phyloP scores from a whole-genome alignment of 2,113 vertebrate genomes.

The Pachypanchax playfairii region DNA sequence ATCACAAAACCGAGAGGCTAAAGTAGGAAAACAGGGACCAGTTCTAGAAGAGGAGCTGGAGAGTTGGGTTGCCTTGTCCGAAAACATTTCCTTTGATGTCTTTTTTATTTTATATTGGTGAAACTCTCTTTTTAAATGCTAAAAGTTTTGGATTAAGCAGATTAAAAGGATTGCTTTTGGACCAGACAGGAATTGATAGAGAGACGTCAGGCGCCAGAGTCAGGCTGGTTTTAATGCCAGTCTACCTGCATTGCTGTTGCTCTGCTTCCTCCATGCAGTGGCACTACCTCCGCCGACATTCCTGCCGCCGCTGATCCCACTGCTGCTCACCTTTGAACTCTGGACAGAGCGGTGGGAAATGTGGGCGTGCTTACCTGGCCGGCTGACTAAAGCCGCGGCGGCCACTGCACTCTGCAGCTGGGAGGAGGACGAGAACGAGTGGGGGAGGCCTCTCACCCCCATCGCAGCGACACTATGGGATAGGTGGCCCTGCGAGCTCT shows the following conservation, averaged over 20 bases:
- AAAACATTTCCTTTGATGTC: slow-evolving; percentile 61
- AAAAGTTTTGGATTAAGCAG: background rate
- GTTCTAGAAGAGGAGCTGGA: slow-evolving; percentile 26
- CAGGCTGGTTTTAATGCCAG: slow-evolving; percentile 50
- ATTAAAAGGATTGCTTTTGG: slow-evolving; percentile 62
- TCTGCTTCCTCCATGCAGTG: slow-evolving; percentile 93
- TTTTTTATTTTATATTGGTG: background rate
- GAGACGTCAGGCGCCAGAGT: slow-evolving; percentile 63
- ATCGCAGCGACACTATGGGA: slow-evolving; percentile 81
- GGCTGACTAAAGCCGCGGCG: slow-evolving; percentile 86
- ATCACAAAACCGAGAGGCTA: slow-evolving; percentile 45
- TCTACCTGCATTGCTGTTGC: slow-evolving; percentile 86
- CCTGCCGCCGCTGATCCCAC: slow-evolving; percentile 73
- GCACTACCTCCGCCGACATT: slow-evolving; percentile 78
- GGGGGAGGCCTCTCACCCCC: slow-evolving; percentile 83
- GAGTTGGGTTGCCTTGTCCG: slow-evolving; percentile 50
- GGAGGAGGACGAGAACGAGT: slow-evolving; percentile 91
- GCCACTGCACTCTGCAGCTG: slow-evolving; percentile 89
- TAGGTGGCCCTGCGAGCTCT: slow-evolving; percentile 85
- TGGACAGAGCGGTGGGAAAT: slow-evolving; percentile 76
- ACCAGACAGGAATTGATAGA: slow-evolving; percentile 71
- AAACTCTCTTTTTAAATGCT: background rate
- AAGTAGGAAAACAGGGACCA: slow-evolving; percentile 46
- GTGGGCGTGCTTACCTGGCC: slow-evolving; percentile 87
- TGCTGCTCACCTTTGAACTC: slow-evolving; percentile 83